A percentile compares a stretch with the other conserved stretches of the same genome.
phyloP scores from a whole-genome alignment of 2,113 vertebrate genomes.

The Syngnathoides biaculeatus region DNA sequence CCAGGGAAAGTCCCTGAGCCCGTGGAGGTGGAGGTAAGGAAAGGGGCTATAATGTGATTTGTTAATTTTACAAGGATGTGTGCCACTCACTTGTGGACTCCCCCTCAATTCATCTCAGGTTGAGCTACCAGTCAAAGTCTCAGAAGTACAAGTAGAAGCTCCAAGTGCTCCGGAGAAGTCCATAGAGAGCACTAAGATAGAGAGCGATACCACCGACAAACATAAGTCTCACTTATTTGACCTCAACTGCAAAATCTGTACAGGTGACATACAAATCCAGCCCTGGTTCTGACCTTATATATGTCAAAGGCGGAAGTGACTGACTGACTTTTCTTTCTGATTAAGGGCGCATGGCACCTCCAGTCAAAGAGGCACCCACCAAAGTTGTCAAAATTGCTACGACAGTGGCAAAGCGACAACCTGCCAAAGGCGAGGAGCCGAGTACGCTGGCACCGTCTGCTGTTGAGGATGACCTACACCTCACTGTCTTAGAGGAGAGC shows the following conservation, averaged over 20 bases:
- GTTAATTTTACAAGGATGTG: not conserved
- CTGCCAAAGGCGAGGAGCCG: conserved; percentile 80
- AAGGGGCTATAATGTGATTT: not conserved
- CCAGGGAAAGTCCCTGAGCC: conserved; percentile 85
- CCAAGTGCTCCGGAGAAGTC: conserved; percentile 72
- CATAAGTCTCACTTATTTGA: conserved; percentile 98
- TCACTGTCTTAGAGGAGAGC: conserved; percentile 85
- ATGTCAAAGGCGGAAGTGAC: not conserved
- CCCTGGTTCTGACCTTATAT: not conserved
- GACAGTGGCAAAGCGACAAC: conserved; percentile 84
- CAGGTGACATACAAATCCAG: conserved; percentile 73
- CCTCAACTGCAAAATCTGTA: conserved; percentile 98
- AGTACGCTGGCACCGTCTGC: conserved; percentile 71
- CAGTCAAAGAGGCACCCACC: conserved; percentile 70
- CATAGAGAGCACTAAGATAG: conserved; percentile 58
- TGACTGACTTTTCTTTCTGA: not conserved
- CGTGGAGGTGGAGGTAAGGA: conserved; percentile 76
- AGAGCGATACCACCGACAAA: conserved; percentile 86
- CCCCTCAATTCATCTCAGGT: conserved; percentile 42
- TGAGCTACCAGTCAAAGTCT: conserved; percentile 71
- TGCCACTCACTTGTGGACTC: not conserved
- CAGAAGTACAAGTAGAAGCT: conserved; percentile 77
- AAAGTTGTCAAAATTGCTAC: conserved; percentile 92
- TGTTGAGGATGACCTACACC: conserved; percentile 78
- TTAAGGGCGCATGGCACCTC: conserved; percentile 89